A percentile compares a stretch with the other conserved stretches of the same genome.
Conservation (phyloP, 2,113 vertebrate species). For the Plestiodon gilberti region DNA sequence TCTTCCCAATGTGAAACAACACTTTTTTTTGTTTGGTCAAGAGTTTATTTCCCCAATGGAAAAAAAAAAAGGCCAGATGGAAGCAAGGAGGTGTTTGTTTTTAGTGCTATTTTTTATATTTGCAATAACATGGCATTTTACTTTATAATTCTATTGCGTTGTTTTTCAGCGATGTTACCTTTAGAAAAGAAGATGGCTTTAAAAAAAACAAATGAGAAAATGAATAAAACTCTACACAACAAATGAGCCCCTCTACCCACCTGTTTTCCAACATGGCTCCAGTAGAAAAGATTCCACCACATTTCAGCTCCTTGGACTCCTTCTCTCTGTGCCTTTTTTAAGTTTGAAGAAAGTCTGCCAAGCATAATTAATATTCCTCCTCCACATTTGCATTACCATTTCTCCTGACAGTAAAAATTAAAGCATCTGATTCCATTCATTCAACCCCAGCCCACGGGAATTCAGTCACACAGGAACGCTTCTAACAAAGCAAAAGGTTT, state of each 20-base stretch:
- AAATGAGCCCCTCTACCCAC: constrained; percentile 17
- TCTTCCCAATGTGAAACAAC: background rate
- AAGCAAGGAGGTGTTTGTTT: background rate
- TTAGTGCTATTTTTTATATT: background rate
- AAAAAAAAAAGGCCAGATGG: background rate
- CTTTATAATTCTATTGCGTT: background rate
- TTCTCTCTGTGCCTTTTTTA: constrained; percentile 63
- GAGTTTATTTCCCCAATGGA: background rate
- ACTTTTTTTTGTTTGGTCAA: background rate
- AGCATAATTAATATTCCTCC: constrained; percentile 63
- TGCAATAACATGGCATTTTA: background rate
- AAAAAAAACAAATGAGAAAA: background rate
- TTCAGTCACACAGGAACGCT: constrained; percentile 31
- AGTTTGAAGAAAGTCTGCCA: constrained; percentile 60
- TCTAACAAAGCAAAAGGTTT: constrained; percentile 41
- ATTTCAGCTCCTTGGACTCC: constrained; percentile 62
- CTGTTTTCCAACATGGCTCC: constrained; percentile 54
- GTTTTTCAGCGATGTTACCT: background rate
- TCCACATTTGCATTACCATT: constrained; percentile 45
- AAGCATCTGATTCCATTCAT: constrained; percentile 64
- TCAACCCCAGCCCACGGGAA: constrained; percentile 58
- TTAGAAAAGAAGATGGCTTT: background rate
- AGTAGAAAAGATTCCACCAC: constrained; percentile 57
- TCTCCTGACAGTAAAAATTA: constrained; percentile 69
- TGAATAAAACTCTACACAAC: background rate